phyloP scores from a whole-genome alignment of 1,140 invertebrate species.

The Platyscapa corneri region DNA sequence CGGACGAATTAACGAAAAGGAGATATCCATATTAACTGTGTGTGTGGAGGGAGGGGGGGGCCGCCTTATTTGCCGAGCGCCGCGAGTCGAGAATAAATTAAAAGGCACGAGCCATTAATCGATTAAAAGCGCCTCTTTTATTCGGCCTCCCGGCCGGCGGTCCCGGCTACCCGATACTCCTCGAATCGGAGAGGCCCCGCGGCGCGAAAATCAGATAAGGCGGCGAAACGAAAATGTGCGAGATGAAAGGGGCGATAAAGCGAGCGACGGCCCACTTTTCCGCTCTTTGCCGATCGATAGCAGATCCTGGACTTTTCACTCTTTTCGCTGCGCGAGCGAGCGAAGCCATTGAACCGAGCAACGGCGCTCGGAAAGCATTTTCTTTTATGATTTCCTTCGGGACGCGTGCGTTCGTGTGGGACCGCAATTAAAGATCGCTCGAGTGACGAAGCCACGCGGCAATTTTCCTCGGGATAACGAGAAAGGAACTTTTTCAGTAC shows the following conservation, averaged over 20 bases:
- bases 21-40: neutral
- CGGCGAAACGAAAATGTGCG: neutral
- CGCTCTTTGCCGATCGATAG: neutral
- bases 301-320: neutral
- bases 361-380: neutral
- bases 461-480: too few relatives aligned
- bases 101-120: too few relatives aligned
- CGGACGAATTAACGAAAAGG: neutral
- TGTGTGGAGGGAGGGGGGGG: neutral
- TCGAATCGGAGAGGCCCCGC: neutral
- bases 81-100: too few relatives aligned
- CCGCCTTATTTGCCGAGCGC: too few relatives aligned
- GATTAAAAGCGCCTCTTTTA: too few relatives aligned
- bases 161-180: neutral
- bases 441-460: too few relatives aligned
- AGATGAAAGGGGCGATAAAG: neutral
- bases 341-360: neutral
- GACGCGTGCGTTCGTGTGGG: too few relatives aligned
- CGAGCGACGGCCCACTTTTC: neutral
- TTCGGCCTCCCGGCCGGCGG: neutral
- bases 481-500: too few relatives aligned
- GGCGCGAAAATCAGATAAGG: neutral
- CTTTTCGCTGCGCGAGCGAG: neutral
- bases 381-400: neutral
- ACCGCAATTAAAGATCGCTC: too few relatives aligned